Base-by-base conservation (phyloP, 2,113 vertebrate genomes). In the Callopanchax toddi region DNA sequence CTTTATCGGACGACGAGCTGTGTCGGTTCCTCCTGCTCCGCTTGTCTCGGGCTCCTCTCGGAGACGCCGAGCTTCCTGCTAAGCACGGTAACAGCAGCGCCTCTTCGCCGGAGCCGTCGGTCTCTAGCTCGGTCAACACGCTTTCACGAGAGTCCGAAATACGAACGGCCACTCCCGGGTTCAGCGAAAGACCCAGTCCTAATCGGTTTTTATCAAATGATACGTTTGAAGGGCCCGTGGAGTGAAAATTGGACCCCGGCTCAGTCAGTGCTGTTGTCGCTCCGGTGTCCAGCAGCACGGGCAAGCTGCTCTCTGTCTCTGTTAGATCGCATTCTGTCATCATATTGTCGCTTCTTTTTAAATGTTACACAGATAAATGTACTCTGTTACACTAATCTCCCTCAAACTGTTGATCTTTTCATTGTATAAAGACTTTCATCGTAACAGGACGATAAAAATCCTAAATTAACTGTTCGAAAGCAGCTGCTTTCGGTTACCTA, bases 1-100 rank as follows among this genome's bases (percentile, higher is more conserved):
- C 92, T 66, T 85, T 90, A 79, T 93, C 92, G 20, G 91, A 93
- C 1, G 91, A 91, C 0, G 91, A 93, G 83, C 91, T 91, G 75
- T 79, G 84, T 56, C 88, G 71, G 73, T 62, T 86, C 64, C 87
- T 77, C 42, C 85, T 63, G 60, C 60, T 29, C 29, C 86, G 70
- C 85, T 92, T 88, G 56, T 91, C 90, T 48, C 76, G 78, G 0
- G 8, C 64, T 0, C 56, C 72, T 48, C 78, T 80, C 16, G 85
- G 86, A 5, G 87, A 84, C 51, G 83, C 64, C 49, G 89, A 65
- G 78, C 74, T 76, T 70, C 84, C 87, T 23, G 78, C 46, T n/a
- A 87, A 54, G 42, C 83, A 89, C 11, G 92, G 91, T 11, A 93
- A 70, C 56, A 93, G 29, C 72, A 92, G 81, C 50, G 90, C 53